Conservation (phyloP, 2,797 vertebrate species). For the Bovichtus variegatus region DNA sequence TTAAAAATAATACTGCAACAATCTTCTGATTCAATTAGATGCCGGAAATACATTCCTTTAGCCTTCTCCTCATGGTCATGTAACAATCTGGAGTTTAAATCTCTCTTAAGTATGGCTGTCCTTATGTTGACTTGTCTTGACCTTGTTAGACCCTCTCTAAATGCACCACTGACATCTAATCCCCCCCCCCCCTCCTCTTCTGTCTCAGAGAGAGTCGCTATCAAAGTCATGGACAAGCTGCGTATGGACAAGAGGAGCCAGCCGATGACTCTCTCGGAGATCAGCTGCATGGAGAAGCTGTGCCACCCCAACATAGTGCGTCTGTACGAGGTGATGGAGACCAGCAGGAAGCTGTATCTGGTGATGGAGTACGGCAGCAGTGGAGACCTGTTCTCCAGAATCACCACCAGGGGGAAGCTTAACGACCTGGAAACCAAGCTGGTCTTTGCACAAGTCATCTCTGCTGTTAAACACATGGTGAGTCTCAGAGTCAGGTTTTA, state of each 20-base stretch:
- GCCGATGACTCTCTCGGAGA: conserved; percentile 75
- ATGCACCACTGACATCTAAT: conserved; percentile 20
- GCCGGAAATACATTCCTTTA: conserved; percentile 11
- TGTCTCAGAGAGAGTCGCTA: conserved; percentile 83
- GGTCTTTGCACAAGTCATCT: conserved; percentile 85
- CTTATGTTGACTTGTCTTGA: conserved; percentile 12
- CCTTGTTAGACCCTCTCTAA: conserved; percentile 18
- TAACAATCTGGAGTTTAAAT: conserved; percentile 18
- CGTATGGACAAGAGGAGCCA: conserved; percentile 74
- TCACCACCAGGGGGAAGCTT: conserved; percentile 84
- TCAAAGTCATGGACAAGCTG: conserved; percentile 86
- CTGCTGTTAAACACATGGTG: conserved; percentile 88
- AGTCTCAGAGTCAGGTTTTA: conserved; percentile 43
- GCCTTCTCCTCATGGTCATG: background rate
- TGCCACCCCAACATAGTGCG: conserved; percentile 87
- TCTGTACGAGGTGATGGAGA: conserved; percentile 87
- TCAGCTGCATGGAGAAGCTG: conserved; percentile 86
- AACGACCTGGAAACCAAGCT: conserved; percentile 82
- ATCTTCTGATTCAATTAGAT: conserved; percentile 27
- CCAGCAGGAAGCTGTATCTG: conserved; percentile 81
- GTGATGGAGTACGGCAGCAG: conserved; percentile 87
- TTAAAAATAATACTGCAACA: conserved; percentile 44
- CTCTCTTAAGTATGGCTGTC: conserved; percentile 12
- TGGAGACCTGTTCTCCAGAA: conserved; percentile 85
- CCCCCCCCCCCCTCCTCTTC: background rate